Percentiles rank a stretch among this genome's conserved stretches.
phyloP scores from a whole-genome alignment of 2,113 vertebrate species.

The Labrus mixtus region DNA sequence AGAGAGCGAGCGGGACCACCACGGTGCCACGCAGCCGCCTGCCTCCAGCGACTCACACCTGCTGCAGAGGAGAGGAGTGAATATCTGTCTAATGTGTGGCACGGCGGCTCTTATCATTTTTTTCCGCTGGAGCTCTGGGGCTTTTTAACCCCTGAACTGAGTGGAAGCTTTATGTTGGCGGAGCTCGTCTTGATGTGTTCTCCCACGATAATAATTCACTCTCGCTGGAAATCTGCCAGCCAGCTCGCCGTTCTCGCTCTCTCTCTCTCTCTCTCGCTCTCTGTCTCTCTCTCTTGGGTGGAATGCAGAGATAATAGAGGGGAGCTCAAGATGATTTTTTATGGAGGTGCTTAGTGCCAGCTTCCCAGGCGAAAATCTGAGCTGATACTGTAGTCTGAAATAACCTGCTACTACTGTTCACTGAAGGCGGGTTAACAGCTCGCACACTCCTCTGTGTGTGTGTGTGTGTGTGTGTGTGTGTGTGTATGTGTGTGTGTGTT shows the following conservation, averaged over 20 bases:
- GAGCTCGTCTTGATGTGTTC: constrained; percentile 52
- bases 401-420: constrained; percentile 10
- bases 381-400: constrained; percentile 17
- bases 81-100: constrained; percentile 32
- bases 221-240: constrained; percentile 48
- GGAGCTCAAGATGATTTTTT: constrained; percentile 60
- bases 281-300: constrained; percentile 34
- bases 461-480: too few relatives aligned
- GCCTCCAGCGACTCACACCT: constrained; percentile 60
- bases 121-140: constrained; percentile 57
- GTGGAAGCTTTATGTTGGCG: constrained; percentile 49
- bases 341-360: constrained; percentile 54
- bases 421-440: background rate
- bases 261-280: too few relatives aligned
- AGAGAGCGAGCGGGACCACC: constrained; percentile 45
- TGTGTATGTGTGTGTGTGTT: background rate
- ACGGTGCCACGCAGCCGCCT: constrained; percentile 38
- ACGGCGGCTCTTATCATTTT: constrained; percentile 51
- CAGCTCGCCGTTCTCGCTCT: constrained; percentile 25
- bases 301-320: constrained; percentile 71
- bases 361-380: constrained; percentile 37
- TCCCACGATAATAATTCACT: constrained; percentile 73
- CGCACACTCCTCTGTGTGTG: constrained; percentile 10
- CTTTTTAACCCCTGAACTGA: constrained; percentile 64
- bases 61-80: constrained; percentile 44